Conservation (phyloP, 2,888 invertebrate genomes). For the Harpagoxenus sublaevis region DNA sequence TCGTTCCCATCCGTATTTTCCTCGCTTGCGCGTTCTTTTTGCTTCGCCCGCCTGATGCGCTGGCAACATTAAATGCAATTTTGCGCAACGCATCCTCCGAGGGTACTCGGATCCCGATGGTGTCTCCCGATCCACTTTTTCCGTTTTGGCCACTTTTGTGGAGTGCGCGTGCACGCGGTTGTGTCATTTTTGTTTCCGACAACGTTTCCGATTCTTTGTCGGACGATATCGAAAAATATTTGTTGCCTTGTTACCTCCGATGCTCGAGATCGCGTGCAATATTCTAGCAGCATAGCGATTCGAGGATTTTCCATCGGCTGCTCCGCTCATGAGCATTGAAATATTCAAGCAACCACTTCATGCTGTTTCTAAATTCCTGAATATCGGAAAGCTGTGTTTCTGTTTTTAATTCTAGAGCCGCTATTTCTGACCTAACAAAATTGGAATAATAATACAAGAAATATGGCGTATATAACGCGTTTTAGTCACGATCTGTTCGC, state of each 20-base stretch:
- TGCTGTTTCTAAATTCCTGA: slow-evolving; percentile 38
- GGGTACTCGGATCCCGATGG: slow-evolving; percentile 60
- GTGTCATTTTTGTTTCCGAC: slow-evolving; percentile 51
- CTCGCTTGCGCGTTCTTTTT: slow-evolving; percentile 42
- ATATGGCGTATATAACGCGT: not conserved
- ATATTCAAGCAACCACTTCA: slow-evolving; percentile 67
- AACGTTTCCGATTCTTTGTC: slow-evolving; percentile 62
- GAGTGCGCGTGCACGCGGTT: slow-evolving; percentile 48
- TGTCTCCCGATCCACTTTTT: slow-evolving; percentile 57
- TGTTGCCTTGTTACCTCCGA: slow-evolving; percentile 57
- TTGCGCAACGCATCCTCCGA: slow-evolving; percentile 66
- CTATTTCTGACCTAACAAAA: not conserved
- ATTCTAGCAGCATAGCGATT: slow-evolving; percentile 62
- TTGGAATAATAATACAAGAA: not conserved
- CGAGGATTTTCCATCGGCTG: slow-evolving; percentile 63
- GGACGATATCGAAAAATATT: slow-evolving; percentile 63
- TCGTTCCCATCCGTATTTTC: slow-evolving; percentile 24
- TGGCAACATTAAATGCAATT: slow-evolving; percentile 80
- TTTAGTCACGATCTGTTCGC: not conserved
- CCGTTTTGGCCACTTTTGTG: slow-evolving; percentile 59
- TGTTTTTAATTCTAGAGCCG: not conserved
- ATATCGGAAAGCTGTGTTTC: not conserved
- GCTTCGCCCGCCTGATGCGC: slow-evolving; percentile 54
- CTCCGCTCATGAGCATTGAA: slow-evolving; percentile 69
- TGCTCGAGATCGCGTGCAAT: slow-evolving; percentile 65